Evolutionary conservation across 2,888 invertebrate genomes (phyloP).

Genomic region (Caradrina clavipalpis): DNA sequence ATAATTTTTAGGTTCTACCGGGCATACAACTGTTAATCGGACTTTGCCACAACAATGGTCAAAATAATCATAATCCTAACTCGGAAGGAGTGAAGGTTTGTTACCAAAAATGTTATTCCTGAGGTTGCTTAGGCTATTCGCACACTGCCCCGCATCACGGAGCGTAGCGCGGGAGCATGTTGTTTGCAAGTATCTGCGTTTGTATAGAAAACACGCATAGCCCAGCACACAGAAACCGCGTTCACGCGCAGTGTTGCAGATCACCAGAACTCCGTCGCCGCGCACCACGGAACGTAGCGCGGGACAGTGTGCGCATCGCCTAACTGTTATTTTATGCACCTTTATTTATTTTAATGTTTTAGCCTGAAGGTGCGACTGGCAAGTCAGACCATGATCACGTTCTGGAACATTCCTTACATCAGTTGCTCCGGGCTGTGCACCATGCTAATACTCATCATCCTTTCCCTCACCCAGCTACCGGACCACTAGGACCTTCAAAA

Average conservation of each 20-base stretch:
- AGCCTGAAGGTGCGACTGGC: slow-evolving; percentile 78
- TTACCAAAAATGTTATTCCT: slow-evolving; percentile 6
- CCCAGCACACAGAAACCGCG: too few species aligned
- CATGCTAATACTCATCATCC: slow-evolving; percentile 98
- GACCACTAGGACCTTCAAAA: slow-evolving; percentile 98
- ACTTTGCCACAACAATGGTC: slow-evolving; percentile 95
- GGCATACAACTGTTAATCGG: slow-evolving; percentile 98
- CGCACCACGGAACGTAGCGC: too few species aligned
- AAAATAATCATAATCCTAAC: slow-evolving; percentile 78
- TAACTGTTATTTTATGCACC: background rate
- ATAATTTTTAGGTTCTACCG: slow-evolving; percentile 93
- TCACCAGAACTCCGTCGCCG: too few species aligned
- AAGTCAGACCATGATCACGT: slow-evolving; percentile 98
- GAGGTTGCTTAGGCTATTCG: background rate
- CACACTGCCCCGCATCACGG: too few species aligned
- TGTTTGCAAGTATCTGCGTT: too few species aligned
- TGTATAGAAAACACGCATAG: too few species aligned
- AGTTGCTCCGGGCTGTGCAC: slow-evolving; percentile 97
- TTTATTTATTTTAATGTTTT: slow-evolving; percentile 22
- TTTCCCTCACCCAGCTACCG: slow-evolving; percentile 98
- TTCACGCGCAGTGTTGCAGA: too few species aligned
- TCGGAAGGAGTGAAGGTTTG: slow-evolving; percentile 83
- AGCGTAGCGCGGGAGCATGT: too few species aligned
- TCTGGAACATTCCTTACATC: slow-evolving; percentile 98
- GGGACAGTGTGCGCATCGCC: too few species aligned